Conservation (phyloP, 2,797 vertebrate species). For the Channa striata region DNA sequence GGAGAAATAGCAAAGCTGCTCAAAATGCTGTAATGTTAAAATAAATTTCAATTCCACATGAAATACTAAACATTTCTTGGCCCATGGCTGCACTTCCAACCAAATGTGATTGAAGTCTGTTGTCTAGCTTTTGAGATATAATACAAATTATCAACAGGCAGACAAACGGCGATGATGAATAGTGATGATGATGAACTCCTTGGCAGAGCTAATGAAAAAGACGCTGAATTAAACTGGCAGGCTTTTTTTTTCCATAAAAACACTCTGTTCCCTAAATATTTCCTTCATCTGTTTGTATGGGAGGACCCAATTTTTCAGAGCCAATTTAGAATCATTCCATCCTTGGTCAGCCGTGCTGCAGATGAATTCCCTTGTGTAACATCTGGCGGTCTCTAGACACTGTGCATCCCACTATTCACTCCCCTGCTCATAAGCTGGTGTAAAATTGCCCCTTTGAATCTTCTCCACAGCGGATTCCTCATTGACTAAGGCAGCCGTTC, state of each 20-base stretch:
- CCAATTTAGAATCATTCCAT: conserved; percentile 70
- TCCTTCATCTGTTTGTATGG: conserved; percentile 53
- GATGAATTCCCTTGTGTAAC: conserved; percentile 77
- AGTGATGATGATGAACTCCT: neutral
- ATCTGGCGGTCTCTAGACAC: conserved; percentile 70
- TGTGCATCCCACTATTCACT: conserved; percentile 68
- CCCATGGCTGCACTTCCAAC: neutral
- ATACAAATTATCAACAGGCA: neutral
- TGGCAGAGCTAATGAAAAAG: conserved; percentile 39
- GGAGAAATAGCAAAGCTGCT: neutral
- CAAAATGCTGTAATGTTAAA: neutral
- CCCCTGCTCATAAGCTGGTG: conserved; percentile 76
- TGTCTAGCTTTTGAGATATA: conserved; percentile 2
- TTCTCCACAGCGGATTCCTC: conserved; percentile 57
- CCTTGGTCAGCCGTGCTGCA: conserved; percentile 67
- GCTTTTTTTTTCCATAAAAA: conserved; percentile 29
- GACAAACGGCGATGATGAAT: neutral
- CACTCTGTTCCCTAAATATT: conserved; percentile 42
- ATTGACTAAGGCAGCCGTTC: conserved; percentile 57
- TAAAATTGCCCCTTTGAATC: conserved; percentile 81
- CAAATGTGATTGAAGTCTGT: conserved; percentile 26
- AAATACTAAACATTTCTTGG: conserved; percentile 10
- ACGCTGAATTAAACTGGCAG: conserved; percentile 30
- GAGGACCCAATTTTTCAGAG: conserved; percentile 61
- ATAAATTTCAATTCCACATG: conserved; percentile 9